phyloP scores from a whole-genome alignment of 2,113 vertebrate species.

The Uria aalge region DNA sequence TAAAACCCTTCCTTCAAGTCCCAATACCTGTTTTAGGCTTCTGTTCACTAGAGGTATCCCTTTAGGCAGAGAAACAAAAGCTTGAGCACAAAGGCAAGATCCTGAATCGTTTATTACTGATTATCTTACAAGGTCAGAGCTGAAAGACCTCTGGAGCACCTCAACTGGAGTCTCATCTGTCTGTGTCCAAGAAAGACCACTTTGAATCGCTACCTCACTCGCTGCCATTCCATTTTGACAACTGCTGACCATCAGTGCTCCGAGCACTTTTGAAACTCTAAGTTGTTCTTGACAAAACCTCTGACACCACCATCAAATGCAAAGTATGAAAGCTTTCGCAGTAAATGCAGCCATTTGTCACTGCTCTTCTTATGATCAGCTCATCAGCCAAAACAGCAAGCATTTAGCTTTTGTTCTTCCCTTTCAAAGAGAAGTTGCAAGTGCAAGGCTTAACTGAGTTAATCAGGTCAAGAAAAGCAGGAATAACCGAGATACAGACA shows the following conservation, averaged over 20 bases:
- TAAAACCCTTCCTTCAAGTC: neutral
- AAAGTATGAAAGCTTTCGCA: neutral
- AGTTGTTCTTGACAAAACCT: neutral
- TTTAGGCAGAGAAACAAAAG: neutral
- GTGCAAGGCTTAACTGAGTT: neutral
- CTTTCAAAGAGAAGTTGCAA: neutral
- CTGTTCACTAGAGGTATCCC: neutral
- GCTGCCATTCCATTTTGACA: neutral
- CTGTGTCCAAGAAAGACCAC: accelerated
- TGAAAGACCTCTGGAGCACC: neutral
- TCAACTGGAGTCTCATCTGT: neutral
- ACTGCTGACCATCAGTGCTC: neutral
- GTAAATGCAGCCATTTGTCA: neutral
- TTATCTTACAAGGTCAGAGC: neutral
- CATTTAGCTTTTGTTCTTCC: neutral
- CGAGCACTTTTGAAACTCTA: neutral
- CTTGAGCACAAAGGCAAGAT: neutral
- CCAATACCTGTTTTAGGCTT: neutral
- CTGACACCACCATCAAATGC: neutral
- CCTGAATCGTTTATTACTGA: neutral
- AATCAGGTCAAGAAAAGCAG: neutral
- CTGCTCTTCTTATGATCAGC: neutral
- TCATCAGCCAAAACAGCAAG: neutral
- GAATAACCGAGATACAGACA: neutral
- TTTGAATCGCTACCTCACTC: neutral